Percentiles rank a stretch among this genome's conserved stretches.
Conservation (phyloP, 2,113 vertebrate species). For the Urocolius indicus region DNA sequence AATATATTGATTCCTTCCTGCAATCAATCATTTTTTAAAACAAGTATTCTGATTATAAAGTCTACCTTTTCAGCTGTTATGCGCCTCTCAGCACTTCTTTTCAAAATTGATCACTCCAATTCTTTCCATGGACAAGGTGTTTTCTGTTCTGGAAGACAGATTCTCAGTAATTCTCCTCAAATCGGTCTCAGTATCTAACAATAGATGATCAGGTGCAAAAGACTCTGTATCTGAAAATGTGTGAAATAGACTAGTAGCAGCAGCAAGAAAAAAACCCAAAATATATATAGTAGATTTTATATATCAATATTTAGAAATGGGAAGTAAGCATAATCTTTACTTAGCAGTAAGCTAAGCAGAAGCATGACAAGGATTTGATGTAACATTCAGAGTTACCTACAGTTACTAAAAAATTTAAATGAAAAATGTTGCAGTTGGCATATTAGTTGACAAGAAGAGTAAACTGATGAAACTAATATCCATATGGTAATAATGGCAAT, state of each 20-base stretch:
- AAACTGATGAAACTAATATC: not conserved
- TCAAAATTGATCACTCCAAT: not conserved
- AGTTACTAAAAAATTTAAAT: not conserved
- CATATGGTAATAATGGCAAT: not conserved
- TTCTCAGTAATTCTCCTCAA: not conserved
- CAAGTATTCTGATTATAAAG: not conserved
- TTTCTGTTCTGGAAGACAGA: not conserved
- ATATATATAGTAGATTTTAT: not conserved
- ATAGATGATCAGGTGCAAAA: not conserved
- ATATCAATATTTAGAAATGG: not conserved
- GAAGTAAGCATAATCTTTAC: not conserved
- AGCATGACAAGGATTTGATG: not conserved
- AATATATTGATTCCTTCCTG: not conserved
- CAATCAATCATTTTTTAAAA: not conserved
- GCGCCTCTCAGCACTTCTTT: not conserved
- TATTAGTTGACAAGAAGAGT: not conserved
- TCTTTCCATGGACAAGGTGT: not conserved
- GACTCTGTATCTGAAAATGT: not conserved
- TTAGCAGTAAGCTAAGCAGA: not conserved
- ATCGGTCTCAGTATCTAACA: not conserved
- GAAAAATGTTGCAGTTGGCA: not conserved
- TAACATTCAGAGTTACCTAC: not conserved
- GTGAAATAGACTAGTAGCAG: accelerated
- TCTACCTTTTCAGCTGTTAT: not conserved
- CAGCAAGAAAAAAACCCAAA: not conserved